Evolutionary conservation across 2,797 vertebrate species (phyloP).

Genomic region (Tarsius wallacei): DNA sequence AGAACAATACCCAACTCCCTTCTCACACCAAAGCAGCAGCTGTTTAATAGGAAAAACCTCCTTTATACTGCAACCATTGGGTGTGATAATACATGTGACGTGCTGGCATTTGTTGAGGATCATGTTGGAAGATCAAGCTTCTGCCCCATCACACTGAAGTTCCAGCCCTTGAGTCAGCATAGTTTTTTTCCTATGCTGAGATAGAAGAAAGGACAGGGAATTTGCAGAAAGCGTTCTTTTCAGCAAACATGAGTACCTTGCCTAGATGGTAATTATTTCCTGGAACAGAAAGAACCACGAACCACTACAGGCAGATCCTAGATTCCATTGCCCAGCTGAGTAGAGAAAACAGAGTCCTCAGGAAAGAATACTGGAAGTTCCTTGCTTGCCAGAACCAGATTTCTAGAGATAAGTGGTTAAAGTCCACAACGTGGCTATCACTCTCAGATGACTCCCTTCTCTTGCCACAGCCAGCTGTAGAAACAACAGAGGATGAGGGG

Average conservation of each 20-base stretch:
- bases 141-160: background rate
- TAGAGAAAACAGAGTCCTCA: background rate
- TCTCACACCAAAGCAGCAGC: background rate
- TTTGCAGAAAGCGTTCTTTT: background rate
- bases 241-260: background rate
- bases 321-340: background rate
- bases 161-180: background rate
- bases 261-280: background rate
- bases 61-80: background rate
- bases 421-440: background rate
- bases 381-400: too few relatives aligned
- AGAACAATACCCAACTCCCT: background rate
- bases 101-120: background rate
- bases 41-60: background rate
- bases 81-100: background rate
- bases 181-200: background rate
- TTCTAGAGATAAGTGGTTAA: background rate
- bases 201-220: background rate
- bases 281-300: background rate
- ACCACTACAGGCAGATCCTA: too few relatives aligned
- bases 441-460: background rate
- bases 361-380: background rate
- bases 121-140: background rate
- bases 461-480: background rate
- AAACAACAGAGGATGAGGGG: background rate